Evolutionary conservation across 2,888 invertebrate species (phyloP), one percentile per base, ranked within the genome.

Genomic region (Trichopria drosophilae): DNA sequence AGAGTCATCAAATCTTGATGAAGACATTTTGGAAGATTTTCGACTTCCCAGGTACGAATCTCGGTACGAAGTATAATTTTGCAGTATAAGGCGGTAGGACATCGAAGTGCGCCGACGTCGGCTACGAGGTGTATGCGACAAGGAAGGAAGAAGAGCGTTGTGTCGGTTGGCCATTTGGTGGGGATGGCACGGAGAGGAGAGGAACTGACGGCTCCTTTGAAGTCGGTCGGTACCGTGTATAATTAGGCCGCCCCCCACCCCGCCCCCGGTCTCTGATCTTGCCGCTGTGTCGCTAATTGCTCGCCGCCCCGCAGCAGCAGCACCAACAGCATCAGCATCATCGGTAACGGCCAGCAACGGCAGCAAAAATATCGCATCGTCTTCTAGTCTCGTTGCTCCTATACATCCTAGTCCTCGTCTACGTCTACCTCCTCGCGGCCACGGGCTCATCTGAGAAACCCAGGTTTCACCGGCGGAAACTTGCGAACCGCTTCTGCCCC

Each of bases 211-310:
- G 71, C 69, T 68, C 65, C 71, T 71, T 71, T 71, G 71, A 71
- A 67, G 71, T 71, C 69, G 67, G 69, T 68, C 71, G 69, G 71
- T 71, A 71, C 71, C 68, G 69, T 71, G 71, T 71, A 71, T 71
- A 71, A 71, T 71, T 71, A 71, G 71, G 71, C 71, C 68, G 69
- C 64, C 67, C 69, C 69, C 70, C 70, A 67, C 70, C 67, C 66
- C 65, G 65, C 66, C 67, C 68, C 62, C 63, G 58, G 67, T 62
- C 71, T 69, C 69, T 71, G 71, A 69, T 71, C 71, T 71, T 60
- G 71, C 71, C 71, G 68, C 71, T 69, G 69, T 71, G 69, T 71
- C 71, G 71, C 71, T 71, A 71, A 71, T 71, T 69, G 71, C 69
- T 71, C 71, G 64, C 69, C 71, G 71, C 71, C 71, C 69, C 69